Evolutionary conservation across 2,113 vertebrate species (phyloP), one percentile per base, ranked within the genome.

Genomic region (Rhinoderma darwinii): DNA sequence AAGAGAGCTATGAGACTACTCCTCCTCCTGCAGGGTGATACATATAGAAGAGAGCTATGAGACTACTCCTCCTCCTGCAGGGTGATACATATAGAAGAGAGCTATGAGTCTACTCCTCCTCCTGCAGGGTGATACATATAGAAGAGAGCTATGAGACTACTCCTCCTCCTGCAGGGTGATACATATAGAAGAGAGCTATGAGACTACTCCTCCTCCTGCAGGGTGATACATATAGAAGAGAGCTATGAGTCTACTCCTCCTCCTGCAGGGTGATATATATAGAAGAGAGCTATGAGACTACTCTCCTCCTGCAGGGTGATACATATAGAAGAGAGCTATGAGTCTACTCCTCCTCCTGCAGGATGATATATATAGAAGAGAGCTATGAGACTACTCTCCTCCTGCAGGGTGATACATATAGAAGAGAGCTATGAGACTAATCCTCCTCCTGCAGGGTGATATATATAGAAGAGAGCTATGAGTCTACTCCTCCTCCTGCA

Each of bases 161-260:
- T 59, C 54, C 54, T 59, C 54, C 54, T 22, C 7, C 54, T 59
- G 54, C 54, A 59, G 22, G 54, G 54, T 59, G 22, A 59, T 59
- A n/a, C 22, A 59, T 20, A 9, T 11, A 1, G 5, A 47, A 12
- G 7, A n/a, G n/a, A 47, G 44, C 44, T 47, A 47, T 47, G 44
- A 47, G n/a, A n/a, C n/a, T n/a, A n/a, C n/a, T n/a, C n/a, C n/a
- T n/a, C n/a, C n/a, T n/a, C n/a, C n/a, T n/a, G n/a, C n/a, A n/a
- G 17, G 32, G n/a, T 30, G 27, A 35, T 14, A 54, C 75, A 78
- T 17, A 39, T 18, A 56, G 32, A 35, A 25, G 11, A 35, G 37
- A 43, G 72, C 73, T 47, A 75, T 15, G 73, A 81, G 30, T 61
- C 51, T n/a, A n/a, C n/a, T 54, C 51, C 51, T 54, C 17, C 51